Evolutionary conservation across 2,797 vertebrate species (phyloP), one percentile per base, ranked within the genome.

Genomic region (Cottoperca gobio): DNA sequence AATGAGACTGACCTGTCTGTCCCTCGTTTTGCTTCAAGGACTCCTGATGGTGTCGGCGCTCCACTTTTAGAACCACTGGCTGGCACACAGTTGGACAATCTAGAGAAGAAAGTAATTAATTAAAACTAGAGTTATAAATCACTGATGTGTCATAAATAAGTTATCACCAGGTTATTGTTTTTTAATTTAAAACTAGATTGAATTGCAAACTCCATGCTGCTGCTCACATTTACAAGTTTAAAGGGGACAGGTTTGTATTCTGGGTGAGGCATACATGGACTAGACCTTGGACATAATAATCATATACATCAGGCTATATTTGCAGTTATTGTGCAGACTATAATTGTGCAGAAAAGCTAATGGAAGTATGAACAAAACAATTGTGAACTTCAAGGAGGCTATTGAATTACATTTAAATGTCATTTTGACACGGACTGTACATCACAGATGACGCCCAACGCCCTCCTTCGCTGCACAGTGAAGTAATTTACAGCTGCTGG

Each of bases 401-500:
- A 23, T 13, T 57, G 23, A 35, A 66, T 69, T 53, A 33, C 8
- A 69, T 72, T 84, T 48, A 24, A 52, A 74, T 55, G 58, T 31
- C 8, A 42, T 48, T 54, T 45, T 39, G 77, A n/a, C 64, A 68
- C 23, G n/a, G 73, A 33, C 35, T 40, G 9, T 46, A 28, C 48
- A 46, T 76, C 39, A 40, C 17, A 62, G 31, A 53, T 76, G 33
- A 52, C 19, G 13, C 10, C 17, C 59, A 7, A 61, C 62, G 28
- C 58, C 60, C 53, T 50, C 48, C 35, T 35, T 52, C 69, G 40
- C 62, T 62, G 23, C 48, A 55, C 69, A 58, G 40, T 82, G 23
- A 68, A 83, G 79, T 79, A 35, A 76, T 84, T 85, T 87, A 83
- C 89, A 94, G 92, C 91, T 91, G 87, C 62, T 86, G 90, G 82